These are phyloP conservation scores for Cryptotermes secundus DNA, from an alignment of 1,140 invertebrate genomes.

Conservation along the genomic window DNA sequence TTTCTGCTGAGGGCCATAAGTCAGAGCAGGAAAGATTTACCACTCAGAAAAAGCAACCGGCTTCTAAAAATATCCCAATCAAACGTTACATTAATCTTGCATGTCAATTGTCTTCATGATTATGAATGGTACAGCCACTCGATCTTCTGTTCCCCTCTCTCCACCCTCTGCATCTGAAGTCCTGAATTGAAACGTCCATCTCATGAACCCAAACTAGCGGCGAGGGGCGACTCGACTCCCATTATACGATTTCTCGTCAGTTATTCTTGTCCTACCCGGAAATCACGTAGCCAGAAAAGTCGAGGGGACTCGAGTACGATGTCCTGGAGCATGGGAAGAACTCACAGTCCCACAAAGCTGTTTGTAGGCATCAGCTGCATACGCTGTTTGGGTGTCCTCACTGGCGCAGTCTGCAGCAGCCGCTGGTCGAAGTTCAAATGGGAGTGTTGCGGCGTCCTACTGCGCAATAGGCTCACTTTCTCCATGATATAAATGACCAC, in stretches of 20 bases:
- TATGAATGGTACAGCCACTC: background rate
- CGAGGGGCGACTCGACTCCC: too few relatives aligned
- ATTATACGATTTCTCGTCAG: background rate
- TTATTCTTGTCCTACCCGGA: background rate
- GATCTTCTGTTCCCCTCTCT: background rate
- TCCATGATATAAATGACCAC: too few relatives aligned
- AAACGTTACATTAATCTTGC: background rate
- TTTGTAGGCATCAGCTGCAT: too few relatives aligned
- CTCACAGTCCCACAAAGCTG: background rate
- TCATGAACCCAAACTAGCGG: background rate
- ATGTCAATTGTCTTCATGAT: background rate
- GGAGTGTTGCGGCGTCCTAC: background rate
- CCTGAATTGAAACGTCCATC: background rate
- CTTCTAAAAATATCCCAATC: background rate
- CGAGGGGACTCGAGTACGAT: background rate
- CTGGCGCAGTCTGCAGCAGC: background rate
- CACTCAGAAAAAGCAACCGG: background rate
- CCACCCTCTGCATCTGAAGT: background rate
- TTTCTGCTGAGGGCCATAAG: too few relatives aligned
- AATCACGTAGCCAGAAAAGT: background rate
- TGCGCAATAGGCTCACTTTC: too few relatives aligned
- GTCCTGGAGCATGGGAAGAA: background rate
- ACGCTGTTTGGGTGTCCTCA: background rate
- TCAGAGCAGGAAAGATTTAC: too few relatives aligned
- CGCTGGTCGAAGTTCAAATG: background rate